A percentile compares a stretch with the other conserved stretches of the same genome.
Evolutionary conservation across 2,113 vertebrate genomes (phyloP).

Genomic region (human): DNA sequence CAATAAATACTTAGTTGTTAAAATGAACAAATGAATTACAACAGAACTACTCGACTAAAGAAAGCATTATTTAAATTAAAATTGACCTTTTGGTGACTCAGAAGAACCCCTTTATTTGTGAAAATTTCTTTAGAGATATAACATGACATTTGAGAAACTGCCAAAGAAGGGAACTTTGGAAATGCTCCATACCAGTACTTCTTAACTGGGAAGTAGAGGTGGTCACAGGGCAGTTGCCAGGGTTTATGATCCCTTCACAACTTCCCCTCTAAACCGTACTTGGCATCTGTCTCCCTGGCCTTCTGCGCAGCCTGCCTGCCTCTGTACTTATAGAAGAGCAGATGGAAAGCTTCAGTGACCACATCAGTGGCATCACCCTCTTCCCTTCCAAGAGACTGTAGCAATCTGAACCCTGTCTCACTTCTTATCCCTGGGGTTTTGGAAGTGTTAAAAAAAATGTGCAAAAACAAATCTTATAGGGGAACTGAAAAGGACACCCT

Average conservation of each 20-base stretch:
- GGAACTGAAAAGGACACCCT: neutral
- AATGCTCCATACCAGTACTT: neutral
- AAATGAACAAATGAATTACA: constrained; percentile 47
- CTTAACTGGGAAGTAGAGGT: no score
- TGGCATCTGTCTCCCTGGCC: neutral
- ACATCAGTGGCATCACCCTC: neutral
- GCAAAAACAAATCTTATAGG: neutral
- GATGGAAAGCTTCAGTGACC: neutral
- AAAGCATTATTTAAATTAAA: constrained; percentile 62
- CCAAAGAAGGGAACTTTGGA: neutral
- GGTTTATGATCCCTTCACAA: neutral
- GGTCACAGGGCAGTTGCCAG: neutral
- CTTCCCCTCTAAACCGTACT: neutral
- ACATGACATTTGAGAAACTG: neutral
- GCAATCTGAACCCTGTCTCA: neutral
- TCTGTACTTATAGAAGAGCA: neutral
- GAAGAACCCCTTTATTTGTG: neutral
- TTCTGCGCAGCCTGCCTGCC: neutral
- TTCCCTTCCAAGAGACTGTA: neutral
- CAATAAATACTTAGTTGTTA: constrained; percentile 54
- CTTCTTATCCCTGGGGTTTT: neutral
- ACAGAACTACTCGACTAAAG: neutral
- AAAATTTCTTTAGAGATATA: constrained; percentile 17
- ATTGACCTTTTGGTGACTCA: constrained; percentile 9
- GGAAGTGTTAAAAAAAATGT: neutral